Base-by-base conservation (phyloP, 2,797 vertebrate genomes). In the Myotis pilosus region DNA sequence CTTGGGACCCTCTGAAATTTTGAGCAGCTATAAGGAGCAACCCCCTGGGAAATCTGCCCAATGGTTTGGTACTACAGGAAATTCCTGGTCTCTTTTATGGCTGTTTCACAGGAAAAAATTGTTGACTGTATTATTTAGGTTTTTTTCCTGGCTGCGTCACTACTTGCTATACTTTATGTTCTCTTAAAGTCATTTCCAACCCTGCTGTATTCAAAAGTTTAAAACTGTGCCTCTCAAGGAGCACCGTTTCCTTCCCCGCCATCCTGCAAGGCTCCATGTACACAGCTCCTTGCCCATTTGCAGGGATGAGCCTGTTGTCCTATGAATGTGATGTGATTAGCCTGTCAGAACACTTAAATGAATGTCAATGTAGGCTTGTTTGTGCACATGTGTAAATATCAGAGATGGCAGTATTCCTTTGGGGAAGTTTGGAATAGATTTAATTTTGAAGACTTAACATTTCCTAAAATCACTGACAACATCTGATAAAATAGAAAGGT, bases 371-470 rank as follows among this genome's bases (percentile, higher is more conserved):
- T 87, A 96, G 88, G 91, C 92, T 92, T 82, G 92, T 96, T 94
- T 97, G 87, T 95, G 96, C 96, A 96, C 55, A 3, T 94, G 94
- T 94, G 51, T 97, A 97, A 97, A 97, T 96, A 97, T 94, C 92
- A 97, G 75, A 94, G 78, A 95, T 94, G 91, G 96, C 74, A 96
- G 95, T 93, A 95, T 96, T 97, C 79, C 95, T 98, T 96, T 93
- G 85, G 92, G 96, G 94, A 97, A 96, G 91, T 88, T 93, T 96
- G 85, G 91, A 96, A 82, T 97, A 95, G 93, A 94, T 97, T 78
- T 20, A 88, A 96, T 97, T 97, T 96, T 98, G 95, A 98, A n/a
- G 15, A 94, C 68, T 90, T 97, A 96, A 96, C 91, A 96, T 97
- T 98, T 97, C 95, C 96, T 95, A 82, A 96, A 96, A 94, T 96